Evolutionary conservation across 2,888 invertebrate genomes (phyloP).

Genomic region (Aproaerema taeniolella): DNA sequence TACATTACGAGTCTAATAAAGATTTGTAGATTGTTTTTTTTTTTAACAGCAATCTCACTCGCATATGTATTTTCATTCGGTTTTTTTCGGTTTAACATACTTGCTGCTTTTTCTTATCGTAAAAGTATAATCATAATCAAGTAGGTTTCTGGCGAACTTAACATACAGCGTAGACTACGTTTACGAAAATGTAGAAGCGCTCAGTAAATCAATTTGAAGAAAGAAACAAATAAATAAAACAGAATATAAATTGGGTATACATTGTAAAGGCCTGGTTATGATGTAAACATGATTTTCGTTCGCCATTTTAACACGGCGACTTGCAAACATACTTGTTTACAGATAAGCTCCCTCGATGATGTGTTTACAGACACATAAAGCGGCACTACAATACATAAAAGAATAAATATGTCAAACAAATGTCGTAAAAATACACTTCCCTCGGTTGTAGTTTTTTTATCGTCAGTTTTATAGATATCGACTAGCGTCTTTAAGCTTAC

Average conservation of each 20-base stretch:
- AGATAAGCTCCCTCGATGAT: constrained; percentile 36
- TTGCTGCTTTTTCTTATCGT: too few species aligned
- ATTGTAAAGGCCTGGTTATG: constrained; percentile 41
- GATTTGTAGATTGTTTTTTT: too few species aligned
- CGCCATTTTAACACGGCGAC: constrained; percentile 35
- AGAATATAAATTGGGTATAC: constrained; percentile 10
- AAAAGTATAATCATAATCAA: too few species aligned
- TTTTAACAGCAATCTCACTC: too few species aligned
- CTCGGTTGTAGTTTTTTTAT: constrained; percentile 15
- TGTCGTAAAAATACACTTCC: constrained; percentile 15
- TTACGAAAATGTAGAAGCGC: too few species aligned
- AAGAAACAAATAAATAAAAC: constrained; percentile 14
- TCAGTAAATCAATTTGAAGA: too few species aligned
- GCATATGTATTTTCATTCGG: too few species aligned
- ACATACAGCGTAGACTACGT: too few species aligned
- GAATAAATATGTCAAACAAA: constrained; percentile 22
- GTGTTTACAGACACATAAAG: constrained; percentile 31
- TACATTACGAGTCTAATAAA: too few species aligned
- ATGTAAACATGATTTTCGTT: constrained; percentile 51
- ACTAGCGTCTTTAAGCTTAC: too few species aligned
- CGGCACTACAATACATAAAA: constrained; percentile 29
- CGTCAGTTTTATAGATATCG: constrained; percentile 11
- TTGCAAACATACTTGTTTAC: constrained; percentile 45
- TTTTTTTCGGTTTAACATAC: too few species aligned
- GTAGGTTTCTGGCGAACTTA: too few species aligned